Evolutionary conservation across 2,797 vertebrate species (phyloP).

Genomic region (Gymnopithys bicolor): DNA sequence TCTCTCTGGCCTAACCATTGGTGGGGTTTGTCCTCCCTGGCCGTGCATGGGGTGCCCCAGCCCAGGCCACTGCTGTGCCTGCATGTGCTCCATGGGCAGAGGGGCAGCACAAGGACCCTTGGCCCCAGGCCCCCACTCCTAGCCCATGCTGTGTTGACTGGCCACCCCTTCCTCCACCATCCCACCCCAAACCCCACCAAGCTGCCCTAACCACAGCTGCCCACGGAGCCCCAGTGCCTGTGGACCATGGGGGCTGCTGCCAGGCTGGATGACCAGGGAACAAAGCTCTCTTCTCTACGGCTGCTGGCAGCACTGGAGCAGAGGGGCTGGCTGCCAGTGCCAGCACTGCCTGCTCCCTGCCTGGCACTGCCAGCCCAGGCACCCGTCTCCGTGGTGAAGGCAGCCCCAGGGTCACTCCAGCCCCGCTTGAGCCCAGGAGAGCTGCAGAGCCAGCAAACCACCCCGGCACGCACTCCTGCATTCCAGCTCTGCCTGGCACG

Average conservation of each 20-base stretch:
- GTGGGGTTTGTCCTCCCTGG: background rate
- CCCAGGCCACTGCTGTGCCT: background rate
- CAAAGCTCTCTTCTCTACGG: slow-evolving; percentile 43
- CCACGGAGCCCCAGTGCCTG: accelerated
- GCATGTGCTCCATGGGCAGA: accelerated
- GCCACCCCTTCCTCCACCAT: background rate
- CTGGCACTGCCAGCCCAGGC: background rate
- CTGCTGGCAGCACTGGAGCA: background rate
- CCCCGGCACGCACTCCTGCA: background rate
- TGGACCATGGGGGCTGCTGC: background rate
- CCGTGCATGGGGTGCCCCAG: background rate
- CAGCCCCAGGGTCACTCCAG: background rate
- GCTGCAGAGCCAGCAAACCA: accelerated
- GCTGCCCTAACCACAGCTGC: background rate
- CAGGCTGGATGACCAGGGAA: background rate
- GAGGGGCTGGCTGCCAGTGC: background rate
- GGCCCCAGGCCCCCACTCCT: background rate
- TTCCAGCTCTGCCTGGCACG: background rate
- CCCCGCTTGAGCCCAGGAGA: background rate
- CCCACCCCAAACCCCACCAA: background rate
- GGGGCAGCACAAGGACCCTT: background rate
- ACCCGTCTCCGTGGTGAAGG: background rate
- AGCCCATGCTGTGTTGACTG: accelerated
- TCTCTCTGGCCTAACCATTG: background rate
- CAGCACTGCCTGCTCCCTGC: background rate